These are phyloP conservation scores for Oreotrochilus melanogaster DNA, from an alignment of 2,113 vertebrate species.

Conservation along the genomic window DNA sequence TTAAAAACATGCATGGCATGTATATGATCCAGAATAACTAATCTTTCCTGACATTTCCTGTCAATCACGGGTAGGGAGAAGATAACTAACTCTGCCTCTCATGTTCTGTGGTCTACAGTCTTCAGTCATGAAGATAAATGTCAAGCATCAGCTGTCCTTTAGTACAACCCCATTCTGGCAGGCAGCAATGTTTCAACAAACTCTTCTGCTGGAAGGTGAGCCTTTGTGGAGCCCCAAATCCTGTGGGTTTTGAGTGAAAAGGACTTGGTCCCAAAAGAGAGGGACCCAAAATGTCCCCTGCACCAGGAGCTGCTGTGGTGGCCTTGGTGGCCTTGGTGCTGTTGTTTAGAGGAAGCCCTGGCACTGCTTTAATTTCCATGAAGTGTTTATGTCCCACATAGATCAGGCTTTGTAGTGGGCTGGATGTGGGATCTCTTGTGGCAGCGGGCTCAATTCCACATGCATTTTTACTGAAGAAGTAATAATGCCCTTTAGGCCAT, in stretches of 20 bases:
- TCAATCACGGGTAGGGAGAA: conserved; percentile 71
- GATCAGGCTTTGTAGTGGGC: too few relatives aligned
- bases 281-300: fast-evolving
- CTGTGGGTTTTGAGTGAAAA: background rate
- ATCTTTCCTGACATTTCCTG: conserved; percentile 79
- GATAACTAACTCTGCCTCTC: conserved; percentile 74
- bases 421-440: fast-evolving
- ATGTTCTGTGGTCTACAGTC: conserved; percentile 61
- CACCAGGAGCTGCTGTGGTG: fast-evolving
- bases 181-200: background rate
- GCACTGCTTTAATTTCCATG: background rate
- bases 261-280: background rate
- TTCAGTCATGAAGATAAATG: conserved; percentile 78
- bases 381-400: background rate
- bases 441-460: background rate
- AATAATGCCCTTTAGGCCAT: background rate
- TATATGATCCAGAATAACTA: conserved; percentile 73
- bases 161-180: background rate
- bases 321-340: background rate
- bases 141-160: conserved; percentile 58
- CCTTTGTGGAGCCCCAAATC: background rate
- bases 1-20: conserved; percentile 70
- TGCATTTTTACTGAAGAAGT: background rate
- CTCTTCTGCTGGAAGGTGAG: background rate
- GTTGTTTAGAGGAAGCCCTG: background rate